Percentiles rank a stretch among this genome's conserved stretches.
Evolutionary conservation across 2,797 vertebrate species (phyloP).

Genomic region (Chelon labrosus): DNA sequence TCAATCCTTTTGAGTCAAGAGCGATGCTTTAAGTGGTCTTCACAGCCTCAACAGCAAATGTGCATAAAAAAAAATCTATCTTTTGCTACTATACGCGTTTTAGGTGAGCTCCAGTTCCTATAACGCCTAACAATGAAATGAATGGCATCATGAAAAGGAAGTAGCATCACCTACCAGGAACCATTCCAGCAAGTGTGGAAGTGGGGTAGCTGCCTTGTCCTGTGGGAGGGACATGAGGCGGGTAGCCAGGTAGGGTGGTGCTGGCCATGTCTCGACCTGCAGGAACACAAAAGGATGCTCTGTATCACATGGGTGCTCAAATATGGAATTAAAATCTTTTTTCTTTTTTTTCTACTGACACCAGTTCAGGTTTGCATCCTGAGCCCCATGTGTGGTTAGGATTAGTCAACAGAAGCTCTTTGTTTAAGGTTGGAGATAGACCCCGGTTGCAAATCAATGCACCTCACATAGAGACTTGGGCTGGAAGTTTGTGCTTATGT

Average conservation of each 20-base stretch:
- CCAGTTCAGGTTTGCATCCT: background rate
- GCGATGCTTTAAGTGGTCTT: conserved; percentile 31
- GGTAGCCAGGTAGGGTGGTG: conserved; percentile 98
- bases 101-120: conserved; percentile 58
- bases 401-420: background rate
- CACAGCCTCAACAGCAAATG: background rate
- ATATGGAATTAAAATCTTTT: background rate
- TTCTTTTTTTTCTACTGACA: conserved; percentile 8
- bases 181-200: conserved; percentile 98
- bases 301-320: conserved; percentile 23
- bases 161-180: conserved; percentile 92
- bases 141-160: conserved; percentile 71
- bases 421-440: background rate
- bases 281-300: conserved; percentile 47
- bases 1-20: conserved; percentile 59
- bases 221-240: conserved; percentile 97
- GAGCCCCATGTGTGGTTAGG: background rate
- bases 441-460: background rate
- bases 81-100: conserved; percentile 4
- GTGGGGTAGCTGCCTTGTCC: conserved; percentile 99
- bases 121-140: conserved; percentile 67
- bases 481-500: background rate
- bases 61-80: background rate
- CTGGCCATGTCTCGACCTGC: conserved; percentile 98
- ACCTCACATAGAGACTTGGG: background rate